Evolutionary conservation across 2,888 invertebrate genomes (phyloP).

Genomic region (Heliconius aoede): DNA sequence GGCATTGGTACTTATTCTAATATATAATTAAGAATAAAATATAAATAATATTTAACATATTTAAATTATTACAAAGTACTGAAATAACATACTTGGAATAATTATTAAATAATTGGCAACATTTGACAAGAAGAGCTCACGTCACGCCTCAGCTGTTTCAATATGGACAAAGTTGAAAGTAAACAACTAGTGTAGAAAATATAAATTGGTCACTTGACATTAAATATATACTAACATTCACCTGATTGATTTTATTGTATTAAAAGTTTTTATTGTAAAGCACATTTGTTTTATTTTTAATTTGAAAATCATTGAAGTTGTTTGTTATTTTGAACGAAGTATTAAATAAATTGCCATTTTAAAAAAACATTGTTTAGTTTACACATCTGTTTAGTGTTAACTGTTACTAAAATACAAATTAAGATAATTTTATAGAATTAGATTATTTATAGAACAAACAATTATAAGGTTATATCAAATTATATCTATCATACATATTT

Average conservation of each 20-base stretch:
- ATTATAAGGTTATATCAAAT: neutral
- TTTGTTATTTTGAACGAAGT: conserved; percentile 28
- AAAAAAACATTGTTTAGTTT: neutral
- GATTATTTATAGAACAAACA: neutral
- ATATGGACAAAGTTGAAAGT: neutral
- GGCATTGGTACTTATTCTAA: too few relatives aligned
- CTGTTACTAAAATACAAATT: too few relatives aligned
- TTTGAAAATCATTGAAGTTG: neutral
- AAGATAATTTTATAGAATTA: too few relatives aligned
- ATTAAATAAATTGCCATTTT: neutral
- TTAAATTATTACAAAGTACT: neutral
- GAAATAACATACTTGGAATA: neutral
- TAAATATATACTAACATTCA: neutral
- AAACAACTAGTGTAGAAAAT: neutral
- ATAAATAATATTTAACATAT: neutral
- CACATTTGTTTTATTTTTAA: neutral
- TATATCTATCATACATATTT: neutral
- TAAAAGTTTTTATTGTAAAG: neutral
- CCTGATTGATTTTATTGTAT: neutral
- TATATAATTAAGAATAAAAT: neutral
- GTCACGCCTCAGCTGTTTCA: neutral
- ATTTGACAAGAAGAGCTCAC: neutral
- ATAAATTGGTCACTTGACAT: neutral
- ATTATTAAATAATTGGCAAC: neutral
- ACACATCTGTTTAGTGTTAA: too few relatives aligned